Evolutionary conservation across 53 echinoderm and acorn worm genomes (phyloP).

Genomic region (Stichopus horrens): DNA sequence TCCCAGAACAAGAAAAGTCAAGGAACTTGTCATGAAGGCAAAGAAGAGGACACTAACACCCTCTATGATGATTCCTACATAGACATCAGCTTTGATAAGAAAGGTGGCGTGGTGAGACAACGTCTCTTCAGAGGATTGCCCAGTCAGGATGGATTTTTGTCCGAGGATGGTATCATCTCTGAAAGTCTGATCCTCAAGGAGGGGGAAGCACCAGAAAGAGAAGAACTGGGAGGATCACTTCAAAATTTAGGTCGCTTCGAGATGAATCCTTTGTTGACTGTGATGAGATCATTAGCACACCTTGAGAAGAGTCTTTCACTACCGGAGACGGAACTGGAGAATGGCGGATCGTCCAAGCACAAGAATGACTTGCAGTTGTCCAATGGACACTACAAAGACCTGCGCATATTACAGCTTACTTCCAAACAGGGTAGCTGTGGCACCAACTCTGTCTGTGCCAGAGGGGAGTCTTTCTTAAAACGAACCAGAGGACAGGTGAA

Average conservation of each 20-base stretch:
- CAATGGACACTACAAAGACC: slow-evolving; percentile 31
- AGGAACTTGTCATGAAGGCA: neutral
- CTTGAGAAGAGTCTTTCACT: slow-evolving; percentile 52
- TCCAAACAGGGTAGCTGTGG: slow-evolving; percentile 61
- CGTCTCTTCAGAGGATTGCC: neutral
- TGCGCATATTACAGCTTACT: slow-evolving; percentile 3
- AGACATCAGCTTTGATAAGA: slow-evolving; percentile 34
- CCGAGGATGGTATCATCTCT: neutral
- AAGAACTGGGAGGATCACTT: slow-evolving; percentile 10
- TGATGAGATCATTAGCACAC: slow-evolving; percentile 49
- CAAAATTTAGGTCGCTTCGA: slow-evolving; percentile 24
- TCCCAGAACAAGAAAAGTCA: neutral
- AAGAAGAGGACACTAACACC: neutral
- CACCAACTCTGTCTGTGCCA: slow-evolving; percentile 64
- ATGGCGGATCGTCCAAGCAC: neutral
- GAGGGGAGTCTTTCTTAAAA: slow-evolving; percentile 62
- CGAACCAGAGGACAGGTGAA: slow-evolving; percentile 23
- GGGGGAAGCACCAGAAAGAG: neutral
- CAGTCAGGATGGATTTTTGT: neutral
- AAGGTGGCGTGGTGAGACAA: neutral
- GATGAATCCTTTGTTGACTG: slow-evolving; percentile 21
- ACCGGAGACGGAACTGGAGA: slow-evolving; percentile 8
- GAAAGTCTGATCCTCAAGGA: neutral
- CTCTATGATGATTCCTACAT: slow-evolving; percentile 29
- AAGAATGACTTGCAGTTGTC: neutral